Evolutionary conservation across 2,113 vertebrate genomes (phyloP), one percentile per base, ranked within the genome.

Genomic region (Urocitellus parryii): DNA sequence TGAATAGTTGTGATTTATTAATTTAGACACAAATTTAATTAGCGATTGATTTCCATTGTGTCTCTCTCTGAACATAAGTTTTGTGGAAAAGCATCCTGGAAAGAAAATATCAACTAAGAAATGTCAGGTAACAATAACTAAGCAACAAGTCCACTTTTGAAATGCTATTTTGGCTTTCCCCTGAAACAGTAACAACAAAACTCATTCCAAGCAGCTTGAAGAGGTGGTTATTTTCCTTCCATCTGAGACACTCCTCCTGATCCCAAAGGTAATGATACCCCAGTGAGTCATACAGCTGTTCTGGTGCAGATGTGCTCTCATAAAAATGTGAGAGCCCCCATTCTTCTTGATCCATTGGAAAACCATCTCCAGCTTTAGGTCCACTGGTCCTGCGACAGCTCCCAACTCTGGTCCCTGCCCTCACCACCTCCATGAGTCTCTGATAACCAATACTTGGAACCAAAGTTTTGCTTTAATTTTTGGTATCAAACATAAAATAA

Each of bases 11-110:
- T 98, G 97, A 98, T 98, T 98, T 98, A 99, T 98, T 99, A 98
- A 98, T 98, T 98, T 98, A 98, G 98, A 98, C 98, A 96, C 98
- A 98, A 98, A 98, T 98, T 98, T 98, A 98, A 98, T 99, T 98
- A 99, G 98, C 89, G 95, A 97, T 98, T 98, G 96, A 98, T 98
- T 99, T 98, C 97, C 97, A 96, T 79, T 98, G 97, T 98, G 81
- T 97, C 93, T 98, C 72, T 77, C 76, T 97, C 79, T 96, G 97
- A 98, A 97, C 96, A 97, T 97, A 97, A 91, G 67, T 97, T 98
- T 97, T 98, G 90, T 97, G 95, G 89, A 97, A 98, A 97, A 94
- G 67, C 94, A 96, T 24, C 0, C 80, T 94, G 42, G 84, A 63
- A 70, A 98, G 45, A 96, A 95, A 83, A 90, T 74, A 92, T 91